Evolutionary conservation across 92 coral and sea anemone genomes (phyloP).

Genomic region (Palythoa caribaeorum): DNA sequence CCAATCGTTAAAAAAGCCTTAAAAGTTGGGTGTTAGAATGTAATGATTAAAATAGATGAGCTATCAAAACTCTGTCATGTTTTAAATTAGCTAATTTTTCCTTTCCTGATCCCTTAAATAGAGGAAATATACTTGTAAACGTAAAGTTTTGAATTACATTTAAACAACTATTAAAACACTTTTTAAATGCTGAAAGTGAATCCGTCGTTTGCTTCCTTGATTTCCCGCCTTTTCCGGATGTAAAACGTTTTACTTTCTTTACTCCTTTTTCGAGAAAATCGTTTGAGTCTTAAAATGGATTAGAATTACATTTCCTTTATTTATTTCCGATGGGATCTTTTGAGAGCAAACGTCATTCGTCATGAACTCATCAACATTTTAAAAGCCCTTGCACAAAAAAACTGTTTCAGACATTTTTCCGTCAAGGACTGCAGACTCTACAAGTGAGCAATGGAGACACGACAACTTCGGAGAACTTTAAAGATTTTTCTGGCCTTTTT

Average conservation of each 20-base stretch:
- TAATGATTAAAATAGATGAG: background rate
- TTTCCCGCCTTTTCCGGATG: constrained; percentile 3
- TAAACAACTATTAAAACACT: constrained; percentile 3
- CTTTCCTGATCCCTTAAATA: background rate
- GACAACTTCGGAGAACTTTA: background rate
- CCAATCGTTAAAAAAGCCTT: too few relatives aligned
- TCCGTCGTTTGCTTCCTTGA: background rate
- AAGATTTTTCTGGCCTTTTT: constrained; percentile 1
- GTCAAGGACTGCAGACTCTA: background rate
- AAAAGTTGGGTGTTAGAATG: too few relatives aligned
- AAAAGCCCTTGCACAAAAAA: background rate
- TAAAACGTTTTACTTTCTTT: background rate
- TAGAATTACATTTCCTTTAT: background rate
- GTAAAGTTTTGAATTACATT: background rate
- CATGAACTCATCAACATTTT: background rate
- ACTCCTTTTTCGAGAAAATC: background rate
- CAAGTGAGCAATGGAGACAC: background rate
- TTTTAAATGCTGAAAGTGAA: constrained; percentile 3
- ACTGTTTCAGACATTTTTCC: background rate
- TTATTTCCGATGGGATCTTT: constrained; percentile 12
- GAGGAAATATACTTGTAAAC: background rate
- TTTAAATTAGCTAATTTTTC: background rate
- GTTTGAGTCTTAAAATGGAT: background rate
- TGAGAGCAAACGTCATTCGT: background rate
- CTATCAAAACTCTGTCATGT: background rate